phyloP scores from a whole-genome alignment of 1,140 invertebrate genomes.

The Akabosia matsudoensis region DNA sequence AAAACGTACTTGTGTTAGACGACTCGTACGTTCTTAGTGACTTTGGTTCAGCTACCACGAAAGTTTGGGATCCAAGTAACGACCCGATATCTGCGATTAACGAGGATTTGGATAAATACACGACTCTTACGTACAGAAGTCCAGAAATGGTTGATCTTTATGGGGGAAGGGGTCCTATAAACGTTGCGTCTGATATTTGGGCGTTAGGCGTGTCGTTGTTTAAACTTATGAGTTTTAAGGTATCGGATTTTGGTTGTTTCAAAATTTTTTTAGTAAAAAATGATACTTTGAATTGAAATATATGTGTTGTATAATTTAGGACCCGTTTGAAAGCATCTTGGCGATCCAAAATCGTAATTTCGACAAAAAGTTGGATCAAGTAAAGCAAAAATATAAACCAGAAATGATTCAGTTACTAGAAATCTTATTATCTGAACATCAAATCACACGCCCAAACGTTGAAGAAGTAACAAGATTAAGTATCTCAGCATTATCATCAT shows the following conservation, averaged over 20 bases:
- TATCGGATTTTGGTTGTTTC: neutral
- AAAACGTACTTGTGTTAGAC: slow-evolving; percentile 81
- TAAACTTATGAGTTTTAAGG: slow-evolving; percentile 37
- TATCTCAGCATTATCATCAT: neutral
- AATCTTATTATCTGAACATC: slow-evolving; percentile 67
- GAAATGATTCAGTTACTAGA: slow-evolving; percentile 54
- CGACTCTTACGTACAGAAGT: slow-evolving; percentile 85
- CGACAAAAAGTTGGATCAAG: slow-evolving; percentile 71
- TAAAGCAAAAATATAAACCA: no score
- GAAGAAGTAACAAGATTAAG: slow-evolving; percentile 35
- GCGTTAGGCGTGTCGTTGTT: slow-evolving; percentile 50
- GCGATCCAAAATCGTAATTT: slow-evolving; percentile 91
- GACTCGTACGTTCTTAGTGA: slow-evolving; percentile 82
- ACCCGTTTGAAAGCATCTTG: slow-evolving; percentile 89
- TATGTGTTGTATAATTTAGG: slow-evolving; percentile 71
- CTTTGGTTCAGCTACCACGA: slow-evolving; percentile 81
- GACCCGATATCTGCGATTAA: slow-evolving; percentile 72
- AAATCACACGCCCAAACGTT: slow-evolving; percentile 65
- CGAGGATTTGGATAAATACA: slow-evolving; percentile 92
- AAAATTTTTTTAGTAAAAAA: no score
- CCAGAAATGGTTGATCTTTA: slow-evolving; percentile 97
- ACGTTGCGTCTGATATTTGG: slow-evolving; percentile 92
- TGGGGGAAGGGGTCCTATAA: slow-evolving; percentile 72
- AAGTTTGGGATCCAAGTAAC: slow-evolving; percentile 65
- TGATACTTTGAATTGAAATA: neutral